A percentile compares a stretch with the other conserved stretches of the same genome.
Conservation (phyloP, 2,797 vertebrate genomes). For the Glossophaga mutica region DNA sequence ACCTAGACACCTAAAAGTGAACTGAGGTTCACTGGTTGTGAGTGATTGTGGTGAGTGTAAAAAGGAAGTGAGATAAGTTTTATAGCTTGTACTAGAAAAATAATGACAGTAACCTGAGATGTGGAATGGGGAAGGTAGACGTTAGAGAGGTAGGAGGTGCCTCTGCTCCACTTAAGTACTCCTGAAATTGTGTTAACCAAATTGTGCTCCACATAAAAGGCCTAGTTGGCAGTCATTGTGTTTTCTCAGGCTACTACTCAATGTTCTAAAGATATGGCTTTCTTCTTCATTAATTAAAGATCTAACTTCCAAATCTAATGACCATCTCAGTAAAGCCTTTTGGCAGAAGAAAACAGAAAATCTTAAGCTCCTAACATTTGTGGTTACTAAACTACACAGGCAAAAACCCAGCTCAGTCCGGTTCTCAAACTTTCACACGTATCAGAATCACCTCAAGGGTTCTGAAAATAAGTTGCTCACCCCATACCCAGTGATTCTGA, state of each 20-base stretch:
- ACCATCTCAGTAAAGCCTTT: not conserved
- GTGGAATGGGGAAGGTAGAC: not conserved
- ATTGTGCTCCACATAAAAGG: not conserved
- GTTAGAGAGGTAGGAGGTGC: not conserved
- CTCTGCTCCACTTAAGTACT: not conserved
- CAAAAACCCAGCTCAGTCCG: not conserved
- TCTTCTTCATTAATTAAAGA: not conserved
- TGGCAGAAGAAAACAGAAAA: not conserved
- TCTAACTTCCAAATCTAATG: not conserved
- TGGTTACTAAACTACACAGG: not conserved
- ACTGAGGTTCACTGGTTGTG: not conserved
- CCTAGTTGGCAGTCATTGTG: not conserved
- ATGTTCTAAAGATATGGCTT: not conserved
- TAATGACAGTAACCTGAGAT: not conserved
- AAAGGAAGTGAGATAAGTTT: not conserved
- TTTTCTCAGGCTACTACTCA: not conserved
- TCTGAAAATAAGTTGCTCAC: not conserved
- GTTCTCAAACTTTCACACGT: not conserved
- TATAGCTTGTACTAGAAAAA: not conserved
- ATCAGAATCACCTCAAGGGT: not conserved
- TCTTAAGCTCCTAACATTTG: not conserved
- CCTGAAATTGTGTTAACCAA: not conserved
- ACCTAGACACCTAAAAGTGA: not conserved
- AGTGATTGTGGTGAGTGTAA: not conserved
- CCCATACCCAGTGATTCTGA: not conserved